Conservation (phyloP, 1,140 invertebrate genomes). For the Anastrepha obliqua region DNA sequence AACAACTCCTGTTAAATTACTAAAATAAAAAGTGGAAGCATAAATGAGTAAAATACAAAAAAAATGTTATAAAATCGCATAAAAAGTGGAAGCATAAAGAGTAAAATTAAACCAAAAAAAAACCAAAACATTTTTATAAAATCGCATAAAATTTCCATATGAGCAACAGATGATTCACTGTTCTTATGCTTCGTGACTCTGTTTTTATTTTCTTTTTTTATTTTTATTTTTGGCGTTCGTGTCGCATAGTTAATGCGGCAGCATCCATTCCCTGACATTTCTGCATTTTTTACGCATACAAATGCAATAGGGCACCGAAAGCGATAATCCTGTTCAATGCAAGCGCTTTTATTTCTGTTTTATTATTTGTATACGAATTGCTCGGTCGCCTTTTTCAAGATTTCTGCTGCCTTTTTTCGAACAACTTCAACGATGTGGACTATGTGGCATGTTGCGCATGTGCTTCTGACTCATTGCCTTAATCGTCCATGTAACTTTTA, state of each 20-base stretch:
- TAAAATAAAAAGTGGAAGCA: no score
- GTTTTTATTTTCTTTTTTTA: no score
- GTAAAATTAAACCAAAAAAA: background rate
- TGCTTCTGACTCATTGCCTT: conserved; percentile 37
- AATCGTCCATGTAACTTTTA: background rate
- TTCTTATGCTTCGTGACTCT: background rate
- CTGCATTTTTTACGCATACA: background rate
- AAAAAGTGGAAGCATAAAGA: background rate
- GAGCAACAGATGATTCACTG: conserved; percentile 29
- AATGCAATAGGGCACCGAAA: background rate
- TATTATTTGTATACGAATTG: background rate
- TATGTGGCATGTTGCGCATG: background rate
- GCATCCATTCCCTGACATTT: background rate
- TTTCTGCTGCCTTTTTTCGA: background rate
- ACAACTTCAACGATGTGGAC: background rate
- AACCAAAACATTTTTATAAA: background rate
- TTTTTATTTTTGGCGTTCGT: background rate
- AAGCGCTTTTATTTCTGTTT: background rate
- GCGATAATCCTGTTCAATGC: conserved; percentile 1
- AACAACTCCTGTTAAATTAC: no score
- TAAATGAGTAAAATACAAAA: no score
- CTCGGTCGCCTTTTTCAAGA: background rate
- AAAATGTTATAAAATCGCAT: background rate
- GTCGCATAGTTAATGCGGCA: conserved; percentile 19
- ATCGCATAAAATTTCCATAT: background rate